Conservation (phyloP, 2,888 invertebrate genomes). For the Amblyteles armatorius region DNA sequence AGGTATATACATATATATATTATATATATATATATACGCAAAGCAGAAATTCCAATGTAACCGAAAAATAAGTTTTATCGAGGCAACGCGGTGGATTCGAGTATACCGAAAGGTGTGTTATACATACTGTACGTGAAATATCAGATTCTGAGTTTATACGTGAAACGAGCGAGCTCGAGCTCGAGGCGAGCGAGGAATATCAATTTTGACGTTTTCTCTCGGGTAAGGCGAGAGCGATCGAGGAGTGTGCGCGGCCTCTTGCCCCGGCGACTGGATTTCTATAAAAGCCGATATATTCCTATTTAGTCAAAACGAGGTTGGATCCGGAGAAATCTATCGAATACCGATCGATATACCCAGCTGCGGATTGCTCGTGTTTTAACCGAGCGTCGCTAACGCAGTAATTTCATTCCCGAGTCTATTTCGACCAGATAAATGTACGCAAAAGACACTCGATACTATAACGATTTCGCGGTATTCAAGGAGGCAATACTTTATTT, state of each 20-base stretch:
- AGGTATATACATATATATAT: too few relatives aligned
- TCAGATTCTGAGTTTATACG: constrained; percentile 81
- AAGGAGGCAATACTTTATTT: constrained; percentile 40
- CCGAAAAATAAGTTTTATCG: constrained; percentile 1
- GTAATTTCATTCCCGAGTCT: constrained; percentile 27
- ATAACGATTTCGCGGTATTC: constrained; percentile 39
- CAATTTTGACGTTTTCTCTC: constrained; percentile 81
- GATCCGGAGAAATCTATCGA: constrained; percentile 79
- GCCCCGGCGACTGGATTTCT: constrained; percentile 68
- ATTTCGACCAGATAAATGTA: constrained; percentile 52
- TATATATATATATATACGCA: neutral
- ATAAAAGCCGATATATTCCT: constrained; percentile 81
- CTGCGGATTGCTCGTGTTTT: constrained; percentile 51
- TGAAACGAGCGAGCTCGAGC: constrained; percentile 69
- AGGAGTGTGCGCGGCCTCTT: constrained; percentile 54
- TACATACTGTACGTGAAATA: constrained; percentile 75
- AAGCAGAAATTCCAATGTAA: neutral
- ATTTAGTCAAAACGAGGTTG: constrained; percentile 81
- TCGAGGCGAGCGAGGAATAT: constrained; percentile 81
- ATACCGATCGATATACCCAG: constrained; percentile 79
- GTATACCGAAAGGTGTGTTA: constrained; percentile 2
- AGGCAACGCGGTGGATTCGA: neutral
- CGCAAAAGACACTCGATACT: constrained; percentile 45
- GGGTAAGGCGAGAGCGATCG: constrained; percentile 58
- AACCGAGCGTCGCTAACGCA: constrained; percentile 5